Evolutionary conservation across 2,113 vertebrate species (phyloP), one percentile per base, ranked within the genome.

Genomic region (Malurus melanocephalus): DNA sequence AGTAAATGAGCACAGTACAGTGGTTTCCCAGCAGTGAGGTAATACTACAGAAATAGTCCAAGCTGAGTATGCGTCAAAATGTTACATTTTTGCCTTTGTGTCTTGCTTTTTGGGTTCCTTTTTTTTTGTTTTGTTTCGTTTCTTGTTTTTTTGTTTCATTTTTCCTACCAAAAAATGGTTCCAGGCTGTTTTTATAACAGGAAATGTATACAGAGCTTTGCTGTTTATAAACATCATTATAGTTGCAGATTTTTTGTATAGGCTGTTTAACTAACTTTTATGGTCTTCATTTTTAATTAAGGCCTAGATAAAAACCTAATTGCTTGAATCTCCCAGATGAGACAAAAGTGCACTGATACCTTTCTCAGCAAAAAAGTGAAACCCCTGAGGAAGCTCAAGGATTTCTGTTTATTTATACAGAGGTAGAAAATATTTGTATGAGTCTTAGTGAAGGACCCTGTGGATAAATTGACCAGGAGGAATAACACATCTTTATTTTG

Each of bases 21-120:
- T 90, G 87, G 80, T 90, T 96, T 96, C 93, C 95, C 94, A 95
- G 94, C 94, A 95, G 86, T 96, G 95, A 95, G 66, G 84, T 95
- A 92, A 96, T 90, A 42, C 51, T 87, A 55, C 80, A 91, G 78
- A 87, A 95, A 94, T 92, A 94, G 67, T 60, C 86, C 67, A 87
- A 69, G 55, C 35, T 27, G 48, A 82, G 52, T 85, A 62, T 32
- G 74, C 48, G 73, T 87, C 55, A 28, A 79, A 91, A 86, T 84
- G 88, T 73, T 88, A 82, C 27, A 73, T 93, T 93, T 90, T 93
- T 90, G 49, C 64, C 80, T 93, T 93, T 86, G 64, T 91, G 88
- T 93, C 88, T 81, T 86, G 38, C n/a, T 4, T 46, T 48, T 48
- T 22, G 21, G 46, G 46, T 48, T 48, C 10, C 10, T 48, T 48